These are phyloP conservation scores for Chloropsis hardwickii DNA, from an alignment of 2,113 vertebrate species.

Conservation along the genomic window DNA sequence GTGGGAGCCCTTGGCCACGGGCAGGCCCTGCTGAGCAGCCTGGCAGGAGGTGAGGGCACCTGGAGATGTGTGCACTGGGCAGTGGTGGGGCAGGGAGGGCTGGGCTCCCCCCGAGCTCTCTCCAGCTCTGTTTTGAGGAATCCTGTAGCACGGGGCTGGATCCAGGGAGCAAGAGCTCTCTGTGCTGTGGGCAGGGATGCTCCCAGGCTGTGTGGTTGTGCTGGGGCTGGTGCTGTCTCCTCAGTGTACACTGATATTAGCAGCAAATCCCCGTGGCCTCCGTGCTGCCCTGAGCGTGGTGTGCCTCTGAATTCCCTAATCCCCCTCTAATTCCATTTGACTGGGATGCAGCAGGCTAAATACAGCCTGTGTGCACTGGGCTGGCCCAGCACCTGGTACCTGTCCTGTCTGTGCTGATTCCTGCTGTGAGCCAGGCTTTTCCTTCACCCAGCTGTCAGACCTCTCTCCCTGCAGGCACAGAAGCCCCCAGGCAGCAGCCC, in stretches of 20 bases:
- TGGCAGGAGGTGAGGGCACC: background rate
- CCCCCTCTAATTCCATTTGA: background rate
- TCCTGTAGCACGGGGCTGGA: accelerated
- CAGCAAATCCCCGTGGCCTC: background rate
- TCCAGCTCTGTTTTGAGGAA: background rate
- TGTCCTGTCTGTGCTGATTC: background rate
- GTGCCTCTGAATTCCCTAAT: background rate
- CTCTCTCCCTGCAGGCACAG: slow-evolving; percentile 68
- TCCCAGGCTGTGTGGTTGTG: background rate
- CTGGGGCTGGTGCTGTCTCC: background rate
- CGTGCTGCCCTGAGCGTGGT: background rate
- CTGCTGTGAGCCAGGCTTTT: background rate
- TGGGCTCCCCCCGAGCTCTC: background rate
- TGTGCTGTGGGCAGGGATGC: background rate
- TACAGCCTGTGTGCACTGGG: background rate
- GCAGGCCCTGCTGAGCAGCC: background rate
- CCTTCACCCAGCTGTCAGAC: slow-evolving; percentile 80
- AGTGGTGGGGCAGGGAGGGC: background rate
- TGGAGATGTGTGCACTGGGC: accelerated
- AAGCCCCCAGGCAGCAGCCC: slow-evolving; percentile 38
- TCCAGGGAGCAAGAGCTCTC: accelerated
- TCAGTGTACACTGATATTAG: background rate
- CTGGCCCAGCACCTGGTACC: background rate
- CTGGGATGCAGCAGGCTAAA: background rate
- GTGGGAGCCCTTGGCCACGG: background rate